Percentiles rank a stretch among this genome's conserved stretches.
Evolutionary conservation across 2,113 vertebrate genomes (phyloP).

Genomic region (Nerophis ophidion): DNA sequence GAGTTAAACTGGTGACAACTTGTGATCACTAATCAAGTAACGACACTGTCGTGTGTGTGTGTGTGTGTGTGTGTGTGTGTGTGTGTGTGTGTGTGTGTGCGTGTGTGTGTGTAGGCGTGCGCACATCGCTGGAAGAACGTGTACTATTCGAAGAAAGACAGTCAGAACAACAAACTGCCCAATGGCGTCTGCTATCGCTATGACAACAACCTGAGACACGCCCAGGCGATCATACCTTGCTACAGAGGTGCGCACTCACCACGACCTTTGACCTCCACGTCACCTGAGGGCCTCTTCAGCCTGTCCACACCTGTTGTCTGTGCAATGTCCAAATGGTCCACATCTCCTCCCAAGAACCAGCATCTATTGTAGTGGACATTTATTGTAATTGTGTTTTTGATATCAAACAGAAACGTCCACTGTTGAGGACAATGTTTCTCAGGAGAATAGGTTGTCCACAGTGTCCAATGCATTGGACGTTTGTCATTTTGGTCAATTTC

Average conservation of each 20-base stretch:
- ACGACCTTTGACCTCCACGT: not conserved
- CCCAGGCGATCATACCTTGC: slow-evolving; percentile 76
- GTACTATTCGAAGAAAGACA: slow-evolving; percentile 69
- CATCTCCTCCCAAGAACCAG: too few relatives aligned
- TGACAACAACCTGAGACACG: slow-evolving; percentile 69
- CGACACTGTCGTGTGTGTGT: slow-evolving; percentile 1
- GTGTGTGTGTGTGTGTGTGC: slow-evolving; percentile 24
- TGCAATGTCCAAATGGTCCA: too few relatives aligned
- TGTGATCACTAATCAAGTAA: not conserved
- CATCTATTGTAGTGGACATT: too few relatives aligned
- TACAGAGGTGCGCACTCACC: slow-evolving; percentile 75
- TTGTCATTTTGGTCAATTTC: too few relatives aligned
- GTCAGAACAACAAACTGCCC: slow-evolving; percentile 82
- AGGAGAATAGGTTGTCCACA: too few relatives aligned
- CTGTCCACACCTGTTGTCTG: too few relatives aligned
- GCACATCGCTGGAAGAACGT: slow-evolving; percentile 94
- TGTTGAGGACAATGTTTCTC: too few relatives aligned
- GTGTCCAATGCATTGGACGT: too few relatives aligned
- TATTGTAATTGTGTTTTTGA: too few relatives aligned
- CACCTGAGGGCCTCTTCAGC: too few relatives aligned
- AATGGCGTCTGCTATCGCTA: slow-evolving; percentile 83
- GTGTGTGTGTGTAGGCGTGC: slow-evolving; percentile 53
- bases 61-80: not conserved
- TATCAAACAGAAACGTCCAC: too few relatives aligned
- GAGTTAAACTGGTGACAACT: not conserved